Conservation (phyloP, 2,113 vertebrate genomes). For the Balaenoptera acutorostrata region DNA sequence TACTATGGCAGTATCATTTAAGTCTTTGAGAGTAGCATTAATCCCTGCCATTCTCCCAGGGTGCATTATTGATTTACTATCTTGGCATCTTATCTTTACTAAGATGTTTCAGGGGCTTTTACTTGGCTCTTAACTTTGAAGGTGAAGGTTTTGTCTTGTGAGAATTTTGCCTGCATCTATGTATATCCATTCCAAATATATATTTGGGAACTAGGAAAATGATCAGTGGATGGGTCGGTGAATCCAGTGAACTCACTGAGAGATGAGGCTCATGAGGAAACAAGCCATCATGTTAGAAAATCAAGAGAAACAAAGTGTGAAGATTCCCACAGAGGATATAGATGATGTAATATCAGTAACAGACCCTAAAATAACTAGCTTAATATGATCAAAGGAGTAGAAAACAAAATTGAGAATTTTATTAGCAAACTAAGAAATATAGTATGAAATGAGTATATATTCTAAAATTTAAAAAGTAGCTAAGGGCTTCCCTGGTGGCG, state of each 20-base stretch:
- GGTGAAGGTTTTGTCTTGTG: neutral
- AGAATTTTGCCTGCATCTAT: neutral
- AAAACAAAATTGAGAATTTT: neutral
- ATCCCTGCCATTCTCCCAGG: neutral
- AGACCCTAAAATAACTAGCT: neutral
- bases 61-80: neutral
- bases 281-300: neutral
- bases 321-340: neutral
- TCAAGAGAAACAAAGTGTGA: neutral
- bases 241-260: neutral
- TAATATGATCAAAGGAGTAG: neutral
- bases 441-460: neutral
- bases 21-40: neutral
- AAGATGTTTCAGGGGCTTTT: neutral
- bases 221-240: neutral
- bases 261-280: neutral
- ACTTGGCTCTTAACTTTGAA: neutral
- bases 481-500: neutral
- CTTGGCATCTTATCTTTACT: neutral
- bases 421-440: neutral
- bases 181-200: neutral
- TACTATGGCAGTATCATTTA: neutral
- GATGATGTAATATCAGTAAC: neutral
- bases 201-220: neutral
- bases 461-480: neutral